Evolutionary conservation across 2,113 vertebrate genomes (phyloP).

Genomic region (Sapajus apella): DNA sequence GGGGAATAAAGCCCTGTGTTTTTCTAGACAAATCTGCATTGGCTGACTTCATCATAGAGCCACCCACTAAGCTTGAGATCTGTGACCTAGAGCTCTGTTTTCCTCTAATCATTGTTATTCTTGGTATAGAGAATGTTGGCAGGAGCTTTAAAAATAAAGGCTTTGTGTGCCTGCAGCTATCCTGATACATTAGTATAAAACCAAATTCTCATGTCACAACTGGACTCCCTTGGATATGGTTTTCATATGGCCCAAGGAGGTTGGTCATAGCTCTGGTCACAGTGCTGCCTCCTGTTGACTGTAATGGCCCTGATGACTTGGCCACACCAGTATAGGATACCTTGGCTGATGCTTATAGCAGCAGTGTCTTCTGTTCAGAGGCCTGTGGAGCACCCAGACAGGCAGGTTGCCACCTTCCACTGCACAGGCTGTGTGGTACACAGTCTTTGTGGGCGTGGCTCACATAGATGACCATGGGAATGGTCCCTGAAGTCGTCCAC

Average conservation of each 20-base stretch:
- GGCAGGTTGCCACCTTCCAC: not conserved
- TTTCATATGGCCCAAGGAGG: not conserved
- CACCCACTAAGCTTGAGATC: not conserved
- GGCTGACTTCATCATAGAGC: not conserved
- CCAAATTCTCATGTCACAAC: not conserved
- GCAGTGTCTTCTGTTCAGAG: accelerated
- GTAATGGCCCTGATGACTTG: not conserved
- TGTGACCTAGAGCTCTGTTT: not conserved
- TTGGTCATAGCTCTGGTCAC: not conserved
- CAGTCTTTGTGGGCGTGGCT: accelerated
- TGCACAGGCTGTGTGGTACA: accelerated
- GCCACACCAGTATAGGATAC: not conserved
- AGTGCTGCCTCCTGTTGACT: not conserved
- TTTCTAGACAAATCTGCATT: not conserved
- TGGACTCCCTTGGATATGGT: not conserved
- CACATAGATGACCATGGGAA: accelerated
- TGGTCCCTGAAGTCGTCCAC: not conserved
- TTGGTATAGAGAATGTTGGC: not conserved
- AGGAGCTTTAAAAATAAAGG: slow-evolving; percentile 9
- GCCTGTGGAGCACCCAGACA: too few species aligned
- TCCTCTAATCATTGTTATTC: not conserved
- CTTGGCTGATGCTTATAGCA: too few species aligned
- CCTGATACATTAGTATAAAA: not conserved
- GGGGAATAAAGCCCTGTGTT: not conserved
- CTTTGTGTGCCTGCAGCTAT: not conserved